Base-by-base conservation (phyloP, 2,797 vertebrate genomes). In the Carcharodon carcharias region DNA sequence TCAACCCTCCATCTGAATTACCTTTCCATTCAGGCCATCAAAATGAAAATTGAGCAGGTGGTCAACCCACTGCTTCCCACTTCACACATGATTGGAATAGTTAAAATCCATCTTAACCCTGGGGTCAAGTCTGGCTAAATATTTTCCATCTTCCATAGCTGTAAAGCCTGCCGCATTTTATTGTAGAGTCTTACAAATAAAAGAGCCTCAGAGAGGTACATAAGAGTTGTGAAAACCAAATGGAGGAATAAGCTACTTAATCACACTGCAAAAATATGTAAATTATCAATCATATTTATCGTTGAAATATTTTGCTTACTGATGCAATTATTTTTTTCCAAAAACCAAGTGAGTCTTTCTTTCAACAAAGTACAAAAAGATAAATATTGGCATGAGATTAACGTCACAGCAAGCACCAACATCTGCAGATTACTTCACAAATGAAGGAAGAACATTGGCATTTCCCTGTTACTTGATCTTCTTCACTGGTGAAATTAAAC, bases 381-480 rank as follows among this genome's bases (percentile, higher is more conserved):
- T 95, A 71, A 54, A 73, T 28, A 31, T 93, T 93, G 61, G 91
- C 61, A 93, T 93, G 91, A 93, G 21, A 67, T 63, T 93, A 67
- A 93, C n/a, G 1, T 95, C 94, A 95, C 50, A 73, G 94, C 69
- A 77, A 56, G 67, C 31, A 71, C 69, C 67, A 95, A 95, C 94
- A 95, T 95, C 94, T 95, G 94, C 69, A 73, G 69, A 95, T 71
- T 95, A 95, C 67, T 93, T 95, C 69, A 95, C 67, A 95, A 28
- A 95, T 95, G 67, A 95, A 95, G 94, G 94, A 95, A 95, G 65
- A 95, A 73, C 69, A 95, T 77, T 95, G 94, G 94, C 67, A 95
- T 95, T 95, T 95, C 69, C 67, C 50, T 71, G 94, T 95, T 95
- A 95, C 54, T 95, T 95, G 94, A 95, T 95, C 94, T 95, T 95